Evolutionary conservation across 2,797 vertebrate genomes (phyloP).

Genomic region (Cephalopachus bancanus): DNA sequence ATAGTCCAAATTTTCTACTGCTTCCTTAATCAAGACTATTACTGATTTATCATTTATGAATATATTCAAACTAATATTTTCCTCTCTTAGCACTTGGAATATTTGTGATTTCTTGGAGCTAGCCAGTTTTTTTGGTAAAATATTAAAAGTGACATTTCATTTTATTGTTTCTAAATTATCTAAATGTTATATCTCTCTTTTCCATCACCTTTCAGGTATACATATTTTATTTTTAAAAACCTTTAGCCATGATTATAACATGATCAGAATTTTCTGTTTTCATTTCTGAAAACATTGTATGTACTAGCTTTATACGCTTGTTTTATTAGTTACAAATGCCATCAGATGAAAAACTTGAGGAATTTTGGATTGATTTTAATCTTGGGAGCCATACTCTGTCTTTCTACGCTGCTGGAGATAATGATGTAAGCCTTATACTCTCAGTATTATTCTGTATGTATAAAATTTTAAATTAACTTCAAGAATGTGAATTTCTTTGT

Average conservation of each 20-base stretch:
- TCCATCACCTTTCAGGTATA: not conserved
- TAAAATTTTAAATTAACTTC: not conserved
- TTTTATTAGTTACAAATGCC: constrained; percentile 94
- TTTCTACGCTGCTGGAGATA: constrained; percentile 94
- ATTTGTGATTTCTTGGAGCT: constrained; percentile 33
- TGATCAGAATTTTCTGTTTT: constrained; percentile 10
- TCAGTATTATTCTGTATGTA: not conserved
- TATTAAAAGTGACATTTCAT: constrained; percentile 43
- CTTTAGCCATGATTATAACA: not conserved
- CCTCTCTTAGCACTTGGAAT: constrained; percentile 45
- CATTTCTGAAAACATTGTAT: constrained; percentile 46
- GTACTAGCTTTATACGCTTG: constrained; percentile 32
- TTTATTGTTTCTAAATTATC: constrained; percentile 52
- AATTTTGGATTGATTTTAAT: constrained; percentile 99
- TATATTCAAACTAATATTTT: constrained; percentile 55
- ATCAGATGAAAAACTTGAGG: constrained; percentile 95
- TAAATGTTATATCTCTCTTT: not conserved
- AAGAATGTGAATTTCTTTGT: constrained; percentile 40
- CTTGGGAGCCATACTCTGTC: constrained; percentile 94
- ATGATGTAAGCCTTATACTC: constrained; percentile 87
- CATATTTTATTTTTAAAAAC: not conserved
- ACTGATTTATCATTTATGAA: not conserved
- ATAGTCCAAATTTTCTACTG: not conserved
- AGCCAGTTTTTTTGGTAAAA: not conserved
- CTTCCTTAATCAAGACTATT: constrained; percentile 20